Base-by-base conservation (phyloP, 2,888 invertebrate genomes). In the Elegia similella region DNA sequence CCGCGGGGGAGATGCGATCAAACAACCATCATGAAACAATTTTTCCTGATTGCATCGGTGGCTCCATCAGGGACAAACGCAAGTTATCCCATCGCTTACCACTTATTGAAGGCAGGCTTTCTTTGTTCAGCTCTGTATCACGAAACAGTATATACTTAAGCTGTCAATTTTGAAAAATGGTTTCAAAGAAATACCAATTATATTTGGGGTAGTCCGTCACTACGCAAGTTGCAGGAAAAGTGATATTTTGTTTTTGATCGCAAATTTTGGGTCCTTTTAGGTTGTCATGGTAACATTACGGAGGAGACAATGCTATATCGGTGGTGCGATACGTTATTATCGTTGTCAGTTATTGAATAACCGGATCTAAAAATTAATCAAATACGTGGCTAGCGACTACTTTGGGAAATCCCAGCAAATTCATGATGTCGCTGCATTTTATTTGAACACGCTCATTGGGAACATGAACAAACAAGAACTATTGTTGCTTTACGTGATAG, bases 401-500 rank as follows among this genome's bases (percentile, higher is more conserved):
- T 59, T 60, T 38, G 58, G 60, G 38, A 60, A 62, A 62, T 52
- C 62, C 61, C 30, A 53, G 52, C 15, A 48, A 55, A 38, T 29
- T 32, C 54, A 48, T 61, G 61, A 61, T 61, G 61, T 61, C 61
- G 59, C 57, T 16, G 48, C 15, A 34, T 59, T 53, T 56, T 55
- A 59, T 59, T 61, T 61, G 52, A 43, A 61, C 55, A 52, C 46
- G 56, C 34, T 50, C 38, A 50, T 32, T 50, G 50, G 48, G 32
- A 48, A 48, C 48, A 32, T 7, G 55, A 52, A 60, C 55, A 57
- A 59, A 55, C 55, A 55, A 57, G 50, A 43, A 48, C 17, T 53
- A 53, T 54, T 57, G 55, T 60, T 55, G 55, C 46, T 57, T 55
- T 62, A 65, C 70, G 64, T 66, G 67, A 64, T 62, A 66, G 62